Conservation (phyloP, 2,113 vertebrate species). For the Plecotus auritus region DNA sequence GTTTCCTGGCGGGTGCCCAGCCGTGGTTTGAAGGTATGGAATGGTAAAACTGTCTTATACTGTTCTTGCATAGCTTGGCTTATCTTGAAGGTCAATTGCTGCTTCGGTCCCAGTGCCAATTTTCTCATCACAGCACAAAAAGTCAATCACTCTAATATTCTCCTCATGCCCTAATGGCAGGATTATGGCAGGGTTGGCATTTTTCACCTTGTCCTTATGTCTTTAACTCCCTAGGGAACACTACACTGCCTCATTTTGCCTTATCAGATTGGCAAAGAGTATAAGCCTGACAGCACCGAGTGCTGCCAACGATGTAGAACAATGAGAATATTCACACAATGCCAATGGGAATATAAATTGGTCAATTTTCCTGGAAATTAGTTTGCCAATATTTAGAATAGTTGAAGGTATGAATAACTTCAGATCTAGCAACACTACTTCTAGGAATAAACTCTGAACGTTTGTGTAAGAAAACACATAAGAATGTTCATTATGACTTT, state of each 20-base stretch:
- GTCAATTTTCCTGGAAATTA: neutral
- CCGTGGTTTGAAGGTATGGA: neutral
- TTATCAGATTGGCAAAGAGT: slow-evolving; percentile 18
- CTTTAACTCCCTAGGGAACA: neutral
- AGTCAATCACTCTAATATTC: neutral
- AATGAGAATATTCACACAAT: neutral
- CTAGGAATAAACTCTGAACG: slow-evolving; percentile 14
- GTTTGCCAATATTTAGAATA: slow-evolving; percentile 8
- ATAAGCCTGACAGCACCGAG: neutral
- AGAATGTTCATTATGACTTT: neutral
- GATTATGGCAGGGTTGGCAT: neutral
- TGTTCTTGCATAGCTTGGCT: neutral
- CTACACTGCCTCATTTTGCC: neutral
- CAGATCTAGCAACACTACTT: neutral
- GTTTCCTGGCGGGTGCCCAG: neutral
- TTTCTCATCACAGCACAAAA: neutral
- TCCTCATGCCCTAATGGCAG: neutral
- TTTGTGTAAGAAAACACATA: neutral
- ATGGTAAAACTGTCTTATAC: neutral
- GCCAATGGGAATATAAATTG: neutral
- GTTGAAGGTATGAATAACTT: neutral
- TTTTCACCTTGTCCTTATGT: slow-evolving; percentile 18
- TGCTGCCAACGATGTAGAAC: neutral
- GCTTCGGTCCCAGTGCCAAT: neutral
- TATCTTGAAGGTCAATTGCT: neutral